phyloP scores from a whole-genome alignment of 2,797 vertebrate species.

The Paramormyrops hopkinsi region DNA sequence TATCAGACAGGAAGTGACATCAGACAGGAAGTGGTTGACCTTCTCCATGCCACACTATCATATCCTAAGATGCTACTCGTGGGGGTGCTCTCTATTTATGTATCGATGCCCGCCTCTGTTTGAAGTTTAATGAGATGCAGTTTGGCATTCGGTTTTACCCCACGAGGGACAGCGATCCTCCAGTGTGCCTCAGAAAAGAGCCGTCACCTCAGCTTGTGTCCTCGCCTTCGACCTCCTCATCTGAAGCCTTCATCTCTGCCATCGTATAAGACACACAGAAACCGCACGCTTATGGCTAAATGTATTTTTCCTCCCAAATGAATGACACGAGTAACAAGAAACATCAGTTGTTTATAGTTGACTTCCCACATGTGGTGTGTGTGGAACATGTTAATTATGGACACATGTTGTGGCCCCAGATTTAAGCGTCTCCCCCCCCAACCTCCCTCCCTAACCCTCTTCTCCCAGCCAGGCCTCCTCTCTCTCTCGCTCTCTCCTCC shows the following conservation, averaged over 20 bases:
- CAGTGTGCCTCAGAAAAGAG: background rate
- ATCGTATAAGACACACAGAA: background rate
- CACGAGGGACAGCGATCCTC: background rate
- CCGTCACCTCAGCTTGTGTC: background rate
- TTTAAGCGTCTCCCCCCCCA: background rate
- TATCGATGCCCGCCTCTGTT: background rate
- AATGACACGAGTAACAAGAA: background rate
- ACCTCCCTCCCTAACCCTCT: background rate
- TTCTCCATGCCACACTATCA: background rate
- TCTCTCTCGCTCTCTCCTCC: background rate
- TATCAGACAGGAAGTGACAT: background rate
- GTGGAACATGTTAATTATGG: background rate
- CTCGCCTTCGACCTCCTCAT: background rate
- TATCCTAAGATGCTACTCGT: background rate
- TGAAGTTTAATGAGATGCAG: background rate
- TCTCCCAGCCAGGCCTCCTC: background rate
- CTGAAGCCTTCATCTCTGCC: background rate
- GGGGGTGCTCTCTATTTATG: background rate
- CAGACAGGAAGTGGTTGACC: background rate
- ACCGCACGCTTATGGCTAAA: background rate
- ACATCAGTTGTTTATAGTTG: background rate
- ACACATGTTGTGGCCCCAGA: background rate
- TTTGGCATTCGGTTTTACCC: background rate
- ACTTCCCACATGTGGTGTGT: background rate
- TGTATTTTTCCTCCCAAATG: background rate